A percentile compares a stretch with the other conserved stretches of the same genome.
phyloP scores from a whole-genome alignment of 2,888 invertebrate genomes.

The Ellobium chinense region DNA sequence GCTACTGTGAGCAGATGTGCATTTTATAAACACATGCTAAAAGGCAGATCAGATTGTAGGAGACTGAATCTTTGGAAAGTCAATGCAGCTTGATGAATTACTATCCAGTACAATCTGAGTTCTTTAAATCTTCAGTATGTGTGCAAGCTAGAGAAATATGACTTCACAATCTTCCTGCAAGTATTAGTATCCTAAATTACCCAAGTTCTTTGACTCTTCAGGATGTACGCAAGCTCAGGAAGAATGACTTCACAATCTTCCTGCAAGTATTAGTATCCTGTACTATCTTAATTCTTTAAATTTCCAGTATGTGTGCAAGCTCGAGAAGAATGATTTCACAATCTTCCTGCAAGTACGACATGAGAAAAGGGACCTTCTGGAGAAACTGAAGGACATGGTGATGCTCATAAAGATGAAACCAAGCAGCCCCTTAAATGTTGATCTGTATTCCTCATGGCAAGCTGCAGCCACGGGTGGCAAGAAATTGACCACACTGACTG shows the following conservation, averaged over 20 bases:
- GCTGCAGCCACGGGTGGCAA: slow-evolving; percentile 87
- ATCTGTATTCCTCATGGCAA: slow-evolving; percentile 86
- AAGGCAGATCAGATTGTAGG: no score
- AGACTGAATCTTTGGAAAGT: no score
- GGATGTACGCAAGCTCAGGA: slow-evolving; percentile 93
- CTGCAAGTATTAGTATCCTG: no score
- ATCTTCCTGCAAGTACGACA: slow-evolving; percentile 93
- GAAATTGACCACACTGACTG: slow-evolving; percentile 84
- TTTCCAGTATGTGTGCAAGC: slow-evolving; percentile 91
- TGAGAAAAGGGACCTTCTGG: slow-evolving; percentile 90
- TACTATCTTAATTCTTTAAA: no score
- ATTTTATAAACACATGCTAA: no score
- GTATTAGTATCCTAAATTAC: no score
- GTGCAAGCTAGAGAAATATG: slow-evolving; percentile 95
- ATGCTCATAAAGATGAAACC: slow-evolving; percentile 89
- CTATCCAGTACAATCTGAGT: no score
- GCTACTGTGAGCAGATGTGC: no score
- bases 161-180: slow-evolving; percentile 91
- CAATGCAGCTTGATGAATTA: slow-evolving; percentile 90
- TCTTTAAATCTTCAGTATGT: no score
- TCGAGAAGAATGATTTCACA: slow-evolving; percentile 97
- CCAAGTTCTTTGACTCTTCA: no score
- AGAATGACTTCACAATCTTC: slow-evolving; percentile 94
- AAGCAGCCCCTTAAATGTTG: slow-evolving; percentile 85
- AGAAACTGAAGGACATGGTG: slow-evolving; percentile 88